These are phyloP conservation scores for Drosophila mercatorum DNA, from an alignment of 2,888 invertebrate genomes.

Conservation along the genomic window DNA sequence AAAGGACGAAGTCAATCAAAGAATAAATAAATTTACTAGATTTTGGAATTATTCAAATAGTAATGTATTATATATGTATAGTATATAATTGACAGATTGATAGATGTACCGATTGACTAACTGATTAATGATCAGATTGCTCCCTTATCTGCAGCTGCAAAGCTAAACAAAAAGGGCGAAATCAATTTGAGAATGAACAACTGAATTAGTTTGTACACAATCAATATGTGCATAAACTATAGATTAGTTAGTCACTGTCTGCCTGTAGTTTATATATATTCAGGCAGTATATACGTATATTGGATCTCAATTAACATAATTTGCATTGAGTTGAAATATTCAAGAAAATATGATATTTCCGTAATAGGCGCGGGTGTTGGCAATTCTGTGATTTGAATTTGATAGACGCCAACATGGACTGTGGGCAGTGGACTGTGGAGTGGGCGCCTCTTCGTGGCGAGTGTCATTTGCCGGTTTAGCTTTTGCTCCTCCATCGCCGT, in stretches of 20 bases:
- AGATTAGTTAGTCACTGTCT: too few species aligned
- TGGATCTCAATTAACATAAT: neutral
- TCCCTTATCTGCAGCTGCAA: too few species aligned
- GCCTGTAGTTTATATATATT: neutral
- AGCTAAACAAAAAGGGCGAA: too few species aligned
- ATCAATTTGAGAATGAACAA: too few species aligned
- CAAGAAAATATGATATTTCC: neutral
- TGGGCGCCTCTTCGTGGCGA: neutral
- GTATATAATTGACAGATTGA: too few species aligned
- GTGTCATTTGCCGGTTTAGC: conserved; percentile 18
- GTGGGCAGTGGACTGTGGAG: neutral
- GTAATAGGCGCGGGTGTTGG: neutral
- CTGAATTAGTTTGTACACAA: neutral
- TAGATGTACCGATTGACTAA: too few species aligned
- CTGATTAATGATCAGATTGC: too few species aligned
- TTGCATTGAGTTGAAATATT: neutral
- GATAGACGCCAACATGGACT: neutral
- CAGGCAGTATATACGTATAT: neutral
- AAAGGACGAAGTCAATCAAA: neutral
- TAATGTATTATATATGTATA: too few species aligned
- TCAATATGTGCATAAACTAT: neutral
- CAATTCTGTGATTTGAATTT: conserved; percentile 4
- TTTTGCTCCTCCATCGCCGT: conserved; percentile 6
- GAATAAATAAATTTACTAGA: neutral
- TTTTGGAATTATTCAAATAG: neutral